Evolutionary conservation across 2,888 invertebrate genomes (phyloP).

Genomic region (Pocota personata): DNA sequence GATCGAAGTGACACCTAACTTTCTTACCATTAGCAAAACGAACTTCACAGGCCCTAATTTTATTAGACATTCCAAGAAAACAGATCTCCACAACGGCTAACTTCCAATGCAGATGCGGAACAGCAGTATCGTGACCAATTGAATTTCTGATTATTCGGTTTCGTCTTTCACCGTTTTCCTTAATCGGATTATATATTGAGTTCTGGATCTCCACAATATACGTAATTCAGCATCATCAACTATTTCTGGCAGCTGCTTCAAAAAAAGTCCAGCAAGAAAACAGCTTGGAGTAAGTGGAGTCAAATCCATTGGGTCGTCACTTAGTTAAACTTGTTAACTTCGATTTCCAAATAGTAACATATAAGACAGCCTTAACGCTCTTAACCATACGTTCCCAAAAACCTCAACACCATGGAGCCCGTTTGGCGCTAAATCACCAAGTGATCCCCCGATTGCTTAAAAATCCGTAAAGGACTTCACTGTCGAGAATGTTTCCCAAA

Average conservation of each 20-base stretch:
- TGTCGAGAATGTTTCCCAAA: too few relatives aligned
- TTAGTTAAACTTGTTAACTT: slow-evolving; percentile 3
- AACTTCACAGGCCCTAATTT: slow-evolving; percentile 15
- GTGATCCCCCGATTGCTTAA: slow-evolving; percentile 23
- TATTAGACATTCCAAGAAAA: slow-evolving; percentile 35
- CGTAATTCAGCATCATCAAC: background rate
- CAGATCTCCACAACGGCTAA: slow-evolving; percentile 32
- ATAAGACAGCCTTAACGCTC: too few relatives aligned
- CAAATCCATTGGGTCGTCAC: too few relatives aligned
- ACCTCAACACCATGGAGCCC: slow-evolving; percentile 60
- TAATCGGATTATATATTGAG: slow-evolving; percentile 15
- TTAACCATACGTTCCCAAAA: too few relatives aligned
- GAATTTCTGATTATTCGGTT: slow-evolving; percentile 1
- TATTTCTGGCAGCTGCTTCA: too few relatives aligned
- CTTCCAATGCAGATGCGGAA: slow-evolving; percentile 37
- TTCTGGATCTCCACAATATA: slow-evolving; percentile 20
- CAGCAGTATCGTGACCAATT: slow-evolving; percentile 34
- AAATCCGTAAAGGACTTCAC: too few relatives aligned
- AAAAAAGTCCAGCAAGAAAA: too few relatives aligned
- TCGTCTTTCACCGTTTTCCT: too few relatives aligned
- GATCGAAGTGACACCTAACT: slow-evolving; percentile 30
- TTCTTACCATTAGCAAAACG: too few relatives aligned
- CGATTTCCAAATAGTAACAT: slow-evolving; percentile 41
- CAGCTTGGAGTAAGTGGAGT: too few relatives aligned
- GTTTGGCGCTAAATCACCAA: slow-evolving; percentile 60